Percentiles rank a stretch among this genome's conserved stretches.
Conservation (phyloP, 2,113 vertebrate species). For the Onychostoma macrolepis region DNA sequence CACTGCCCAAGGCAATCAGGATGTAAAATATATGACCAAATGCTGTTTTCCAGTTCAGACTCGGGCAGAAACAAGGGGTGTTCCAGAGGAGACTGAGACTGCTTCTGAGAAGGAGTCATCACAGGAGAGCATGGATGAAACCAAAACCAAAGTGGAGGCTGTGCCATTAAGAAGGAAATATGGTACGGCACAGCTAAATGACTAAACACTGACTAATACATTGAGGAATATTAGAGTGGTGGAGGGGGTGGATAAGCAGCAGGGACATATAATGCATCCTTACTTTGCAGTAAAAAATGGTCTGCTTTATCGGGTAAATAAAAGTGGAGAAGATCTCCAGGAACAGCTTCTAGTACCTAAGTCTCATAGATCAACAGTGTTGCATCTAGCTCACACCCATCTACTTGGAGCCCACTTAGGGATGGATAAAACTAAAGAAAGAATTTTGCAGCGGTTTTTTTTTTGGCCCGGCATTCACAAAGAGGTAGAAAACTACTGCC, state of each 20-base stretch:
- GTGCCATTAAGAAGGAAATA: not conserved
- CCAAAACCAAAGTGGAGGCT: not conserved
- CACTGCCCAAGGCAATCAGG: not conserved
- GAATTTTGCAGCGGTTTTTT: not conserved
- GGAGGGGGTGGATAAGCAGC: not conserved
- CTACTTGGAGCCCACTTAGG: constrained; percentile 13
- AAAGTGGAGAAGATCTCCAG: not conserved
- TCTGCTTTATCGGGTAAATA: not conserved
- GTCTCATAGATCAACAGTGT: not conserved
- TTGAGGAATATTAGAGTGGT: not conserved
- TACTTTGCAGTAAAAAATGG: not conserved
- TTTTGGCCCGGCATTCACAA: not conserved
- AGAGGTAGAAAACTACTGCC: not conserved
- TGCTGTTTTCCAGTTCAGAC: too few species aligned
- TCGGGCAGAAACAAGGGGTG: not conserved
- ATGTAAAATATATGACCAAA: too few species aligned
- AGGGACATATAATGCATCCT: not conserved
- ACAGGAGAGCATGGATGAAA: not conserved
- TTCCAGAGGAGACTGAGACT: not conserved
- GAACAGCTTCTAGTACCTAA: not conserved
- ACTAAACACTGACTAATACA: not conserved
- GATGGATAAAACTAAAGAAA: not conserved
- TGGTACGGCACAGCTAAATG: not conserved
- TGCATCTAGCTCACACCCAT: not conserved
- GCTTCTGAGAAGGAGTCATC: not conserved